These are phyloP conservation scores for Cheilosia scutellata DNA, from an alignment of 2,888 invertebrate species.

Conservation along the genomic window DNA sequence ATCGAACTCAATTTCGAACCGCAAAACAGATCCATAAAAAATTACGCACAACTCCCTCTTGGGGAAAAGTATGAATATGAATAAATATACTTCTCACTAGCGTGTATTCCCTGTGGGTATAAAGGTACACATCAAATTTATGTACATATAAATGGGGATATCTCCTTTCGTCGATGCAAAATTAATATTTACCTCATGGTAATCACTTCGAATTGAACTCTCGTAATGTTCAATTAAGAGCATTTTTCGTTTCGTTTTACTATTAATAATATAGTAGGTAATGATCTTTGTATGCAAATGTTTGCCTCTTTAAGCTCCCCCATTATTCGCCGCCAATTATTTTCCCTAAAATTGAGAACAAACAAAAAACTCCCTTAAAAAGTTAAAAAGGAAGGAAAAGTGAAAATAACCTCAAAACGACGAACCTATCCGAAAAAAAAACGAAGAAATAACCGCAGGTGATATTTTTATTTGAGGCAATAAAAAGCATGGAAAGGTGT, in stretches of 20 bases:
- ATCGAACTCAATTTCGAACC: slow-evolving; percentile 4
- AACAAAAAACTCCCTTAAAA: not conserved
- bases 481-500: slow-evolving; percentile 55
- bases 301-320: slow-evolving; percentile 9
- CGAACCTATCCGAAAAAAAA: slow-evolving; percentile 31
- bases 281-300: not conserved
- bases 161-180: not conserved
- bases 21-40: not conserved
- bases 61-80: not conserved
- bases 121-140: not conserved
- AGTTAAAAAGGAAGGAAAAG: not conserved
- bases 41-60: not conserved
- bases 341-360: not conserved
- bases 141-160: slow-evolving; percentile 1
- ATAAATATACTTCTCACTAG: not conserved
- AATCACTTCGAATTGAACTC: not conserved
- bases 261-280: not conserved
- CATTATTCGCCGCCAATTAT: not conserved
- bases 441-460: slow-evolving; percentile 55
- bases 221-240: not conserved
- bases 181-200: slow-evolving; percentile 13
- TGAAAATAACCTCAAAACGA: slow-evolving; percentile 5
- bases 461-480: slow-evolving; percentile 58
- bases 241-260: not conserved
- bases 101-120: not conserved